Percentiles rank a stretch among this genome's conserved stretches.
Conservation (phyloP, 1,140 invertebrate species). For the Danaus melanippus region DNA sequence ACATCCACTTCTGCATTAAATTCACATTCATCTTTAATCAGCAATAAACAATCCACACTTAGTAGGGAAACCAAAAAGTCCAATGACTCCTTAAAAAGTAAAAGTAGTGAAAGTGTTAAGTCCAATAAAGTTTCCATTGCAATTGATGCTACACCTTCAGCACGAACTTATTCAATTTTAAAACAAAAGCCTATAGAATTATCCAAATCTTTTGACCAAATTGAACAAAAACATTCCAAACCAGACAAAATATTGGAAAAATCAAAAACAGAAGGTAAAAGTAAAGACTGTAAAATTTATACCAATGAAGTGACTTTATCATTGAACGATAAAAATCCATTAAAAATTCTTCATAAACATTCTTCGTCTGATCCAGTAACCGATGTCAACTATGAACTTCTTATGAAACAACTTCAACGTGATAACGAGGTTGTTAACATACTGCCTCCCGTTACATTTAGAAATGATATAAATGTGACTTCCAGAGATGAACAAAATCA, state of each 20-base stretch:
- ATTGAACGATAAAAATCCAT: conserved; percentile 40
- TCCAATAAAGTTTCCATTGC: conserved; percentile 81
- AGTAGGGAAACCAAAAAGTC: conserved; percentile 52
- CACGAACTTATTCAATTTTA: conserved; percentile 79
- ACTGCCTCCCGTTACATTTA: conserved; percentile 67
- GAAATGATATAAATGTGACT: conserved; percentile 82
- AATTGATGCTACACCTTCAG: conserved; percentile 81
- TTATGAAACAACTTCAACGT: conserved; percentile 44
- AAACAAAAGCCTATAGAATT: conserved; percentile 84
- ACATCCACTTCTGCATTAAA: conserved; percentile 61
- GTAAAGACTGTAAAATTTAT: conserved; percentile 46
- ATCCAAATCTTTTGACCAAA: conserved; percentile 72
- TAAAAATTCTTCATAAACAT: conserved; percentile 79
- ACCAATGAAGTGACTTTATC: conserved; percentile 70
- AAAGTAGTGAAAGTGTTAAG: conserved; percentile 64
- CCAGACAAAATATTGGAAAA: conserved; percentile 46
- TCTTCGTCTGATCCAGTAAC: conserved; percentile 81
- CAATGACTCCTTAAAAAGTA: conserved; percentile 60
- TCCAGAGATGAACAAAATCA: conserved; percentile 68
- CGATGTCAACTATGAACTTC: conserved; percentile 66
- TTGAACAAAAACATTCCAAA: conserved; percentile 45
- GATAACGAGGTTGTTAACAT: conserved; percentile 57
- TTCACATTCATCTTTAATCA: conserved; percentile 56
- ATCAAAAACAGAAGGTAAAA: conserved; percentile 60
- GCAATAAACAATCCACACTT: conserved; percentile 42